These are phyloP conservation scores for Sinocyclocheilus anshuiensis DNA, from an alignment of 2,113 vertebrate species.

Conservation along the genomic window DNA sequence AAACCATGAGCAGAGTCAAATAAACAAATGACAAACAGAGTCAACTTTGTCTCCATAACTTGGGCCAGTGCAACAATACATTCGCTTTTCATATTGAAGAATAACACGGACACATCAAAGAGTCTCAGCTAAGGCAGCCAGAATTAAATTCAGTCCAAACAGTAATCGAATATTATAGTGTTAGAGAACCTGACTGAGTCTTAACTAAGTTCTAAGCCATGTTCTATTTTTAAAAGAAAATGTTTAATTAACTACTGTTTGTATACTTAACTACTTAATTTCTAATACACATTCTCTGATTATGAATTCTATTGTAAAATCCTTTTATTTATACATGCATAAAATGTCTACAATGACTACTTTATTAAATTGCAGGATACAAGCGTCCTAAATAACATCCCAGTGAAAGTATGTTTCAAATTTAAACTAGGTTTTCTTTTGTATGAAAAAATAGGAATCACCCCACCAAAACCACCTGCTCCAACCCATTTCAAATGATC, in stretches of 20 bases:
- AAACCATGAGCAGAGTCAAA: conserved; percentile 28
- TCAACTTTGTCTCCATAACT: conserved; percentile 25
- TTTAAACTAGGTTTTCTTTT: conserved; percentile 30
- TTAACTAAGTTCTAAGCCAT: not conserved
- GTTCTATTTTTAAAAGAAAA: not conserved
- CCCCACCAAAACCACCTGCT: conserved; percentile 11
- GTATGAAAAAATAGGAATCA: not conserved
- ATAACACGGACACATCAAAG: conserved; percentile 44
- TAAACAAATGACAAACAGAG: conserved; percentile 40
- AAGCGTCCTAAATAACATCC: not conserved
- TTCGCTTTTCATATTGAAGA: conserved; percentile 52
- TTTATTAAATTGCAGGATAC: not conserved
- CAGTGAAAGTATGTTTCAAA: not conserved
- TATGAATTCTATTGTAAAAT: not conserved
- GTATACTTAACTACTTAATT: not conserved
- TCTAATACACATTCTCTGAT: not conserved
- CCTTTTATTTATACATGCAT: not conserved
- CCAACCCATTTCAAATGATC: conserved; percentile 19
- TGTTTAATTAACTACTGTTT: not conserved
- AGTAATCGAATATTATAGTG: not conserved
- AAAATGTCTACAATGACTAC: not conserved
- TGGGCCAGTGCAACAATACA: conserved; percentile 41
- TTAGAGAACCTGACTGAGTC: not conserved
- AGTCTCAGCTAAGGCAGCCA: conserved; percentile 6
- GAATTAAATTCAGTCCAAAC: conserved; percentile 19